Evolutionary conservation across 2,797 vertebrate genomes (phyloP), one percentile per base, ranked within the genome.

Genomic region (Psittacula derbiana): DNA sequence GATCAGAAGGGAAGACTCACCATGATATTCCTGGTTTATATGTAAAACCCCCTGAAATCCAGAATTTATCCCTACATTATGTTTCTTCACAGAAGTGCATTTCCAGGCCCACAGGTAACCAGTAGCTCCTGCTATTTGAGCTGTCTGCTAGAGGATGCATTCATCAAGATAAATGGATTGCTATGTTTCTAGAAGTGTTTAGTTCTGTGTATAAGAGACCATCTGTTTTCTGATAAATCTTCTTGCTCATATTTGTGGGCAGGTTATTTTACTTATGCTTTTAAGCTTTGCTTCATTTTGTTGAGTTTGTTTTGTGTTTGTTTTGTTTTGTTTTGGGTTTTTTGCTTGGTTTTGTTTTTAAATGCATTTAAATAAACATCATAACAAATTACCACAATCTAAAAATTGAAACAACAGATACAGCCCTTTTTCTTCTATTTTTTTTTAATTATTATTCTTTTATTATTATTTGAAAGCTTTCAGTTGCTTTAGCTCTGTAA

Each of bases 131-230:
- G 88, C 55, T 96, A 8, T 53, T 96, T 97, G 92, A 95, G 86
- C 86, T 97, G 95, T 93, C 80, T 98, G 95, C 96, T 97, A 96
- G 92, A 97, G 93, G 96, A 97, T 95, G 69, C 88, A 95, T 96
- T 97, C 97, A 98, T 98, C 96, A 98, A 98, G 97, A 98, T 98
- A 97, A 98, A 98, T 98, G 97, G 93, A 94, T 97, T 97, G 93
- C 95, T 98, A 95, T 95, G 92, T 96, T 98, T 97, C 31, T 76
- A 96, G 94, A 96, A 97, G 92, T 98, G 90, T 97, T 98, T 96
- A 97, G 93, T 97, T 97, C 96, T 93, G 86, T 71, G 43, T 97
- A 66, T 95, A 96, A 95, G 82, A 95, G 86, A 96, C 96, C 97
- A 97, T 98, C 97, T 98, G 97, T 97, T 97, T 97, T 93, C 95